Percentiles rank a stretch among this genome's conserved stretches.
Conservation (phyloP, 2,888 invertebrate genomes). For the Cheilosia vernalis region DNA sequence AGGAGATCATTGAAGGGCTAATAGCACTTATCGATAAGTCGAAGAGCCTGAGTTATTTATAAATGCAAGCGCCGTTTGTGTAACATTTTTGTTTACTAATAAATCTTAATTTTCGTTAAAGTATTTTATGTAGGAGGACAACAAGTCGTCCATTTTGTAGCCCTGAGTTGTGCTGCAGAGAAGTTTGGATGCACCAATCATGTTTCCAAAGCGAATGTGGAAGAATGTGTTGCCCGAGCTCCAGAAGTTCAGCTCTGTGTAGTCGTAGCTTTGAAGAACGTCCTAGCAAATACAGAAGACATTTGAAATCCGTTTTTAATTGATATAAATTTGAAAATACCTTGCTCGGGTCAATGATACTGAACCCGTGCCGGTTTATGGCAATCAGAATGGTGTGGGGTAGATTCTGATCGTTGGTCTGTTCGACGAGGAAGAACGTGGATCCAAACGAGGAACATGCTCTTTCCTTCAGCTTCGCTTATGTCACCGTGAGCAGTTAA, state of each 20-base stretch:
- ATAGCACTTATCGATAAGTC: slow-evolving; percentile 84
- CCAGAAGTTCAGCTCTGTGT: slow-evolving; percentile 96
- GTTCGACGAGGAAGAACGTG: slow-evolving; percentile 97
- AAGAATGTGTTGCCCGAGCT: slow-evolving; percentile 97
- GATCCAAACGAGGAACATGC: slow-evolving; percentile 96
- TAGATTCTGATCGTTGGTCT: slow-evolving; percentile 93
- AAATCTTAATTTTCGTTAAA: slow-evolving; percentile 76
- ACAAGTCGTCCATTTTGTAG: slow-evolving; percentile 98
- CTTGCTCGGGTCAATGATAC: slow-evolving; percentile 94
- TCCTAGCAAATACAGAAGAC: slow-evolving; percentile 85
- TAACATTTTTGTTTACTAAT: not conserved
- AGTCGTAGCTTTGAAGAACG: slow-evolving; percentile 92
- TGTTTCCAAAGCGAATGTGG: slow-evolving; percentile 97
- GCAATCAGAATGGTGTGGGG: slow-evolving; percentile 94
- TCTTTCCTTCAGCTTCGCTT: slow-evolving; percentile 90
- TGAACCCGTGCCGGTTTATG: slow-evolving; percentile 95
- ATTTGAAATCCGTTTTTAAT: not conserved
- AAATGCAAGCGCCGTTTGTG: slow-evolving; percentile 29
- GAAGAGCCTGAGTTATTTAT: slow-evolving; percentile 83
- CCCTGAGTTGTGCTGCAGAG: slow-evolving; percentile 96
- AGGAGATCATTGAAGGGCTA: slow-evolving; percentile 86
- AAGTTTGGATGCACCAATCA: slow-evolving; percentile 93
- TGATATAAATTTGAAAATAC: slow-evolving; percentile 83
- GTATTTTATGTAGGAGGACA: slow-evolving; percentile 93
- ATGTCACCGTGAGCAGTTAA: slow-evolving; percentile 85